Evolutionary conservation across 2,888 invertebrate genomes (phyloP).

Genomic region (Nymphalis c-album): DNA sequence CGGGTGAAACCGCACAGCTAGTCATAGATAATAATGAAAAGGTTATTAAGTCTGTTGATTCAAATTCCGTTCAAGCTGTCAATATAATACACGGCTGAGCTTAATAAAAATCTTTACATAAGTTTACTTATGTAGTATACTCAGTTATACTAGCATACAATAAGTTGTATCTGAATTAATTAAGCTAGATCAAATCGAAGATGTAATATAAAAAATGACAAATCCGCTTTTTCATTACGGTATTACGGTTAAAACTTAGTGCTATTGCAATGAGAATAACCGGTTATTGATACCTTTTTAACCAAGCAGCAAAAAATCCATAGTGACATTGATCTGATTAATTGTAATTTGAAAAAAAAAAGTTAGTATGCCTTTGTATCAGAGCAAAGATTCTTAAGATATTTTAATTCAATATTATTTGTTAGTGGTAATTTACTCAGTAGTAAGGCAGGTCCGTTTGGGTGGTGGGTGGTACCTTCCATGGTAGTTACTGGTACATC

Average conservation of each 20-base stretch:
- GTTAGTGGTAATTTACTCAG: no score
- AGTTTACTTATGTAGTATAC: neutral
- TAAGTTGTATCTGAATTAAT: neutral
- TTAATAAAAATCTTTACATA: no score
- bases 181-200: neutral
- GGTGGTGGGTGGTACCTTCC: no score
- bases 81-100: no score
- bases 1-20: no score
- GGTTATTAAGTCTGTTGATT: no score
- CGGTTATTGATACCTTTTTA: neutral
- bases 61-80: no score
- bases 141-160: neutral
- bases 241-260: neutral
- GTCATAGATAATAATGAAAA: no score
- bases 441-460: no score
- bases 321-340: neutral
- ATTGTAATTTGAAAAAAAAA: neutral
- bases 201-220: neutral
- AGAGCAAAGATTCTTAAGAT: neutral
- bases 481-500: no score
- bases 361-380: neutral
- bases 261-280: conserved; percentile 1
- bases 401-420: no score
- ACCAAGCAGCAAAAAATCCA: neutral
- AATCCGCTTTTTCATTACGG: neutral